Conservation (phyloP, 1,140 invertebrate species). For the Orchesella cincta region DNA sequence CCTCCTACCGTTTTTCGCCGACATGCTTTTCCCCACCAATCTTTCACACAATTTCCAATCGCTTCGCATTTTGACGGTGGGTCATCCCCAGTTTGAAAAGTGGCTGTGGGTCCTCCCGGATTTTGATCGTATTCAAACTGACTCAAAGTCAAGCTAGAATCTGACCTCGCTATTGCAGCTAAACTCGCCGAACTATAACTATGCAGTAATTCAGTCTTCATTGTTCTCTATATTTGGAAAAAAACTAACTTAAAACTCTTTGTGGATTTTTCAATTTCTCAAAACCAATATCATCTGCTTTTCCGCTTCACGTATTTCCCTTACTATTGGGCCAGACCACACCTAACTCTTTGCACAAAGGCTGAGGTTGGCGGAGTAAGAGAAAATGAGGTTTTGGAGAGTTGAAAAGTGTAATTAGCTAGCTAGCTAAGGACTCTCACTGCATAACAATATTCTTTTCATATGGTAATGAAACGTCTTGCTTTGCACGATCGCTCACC, state of each 20-base stretch:
- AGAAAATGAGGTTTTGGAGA: too few species aligned
- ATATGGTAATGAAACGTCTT: neutral
- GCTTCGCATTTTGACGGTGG: neutral
- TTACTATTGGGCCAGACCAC: neutral
- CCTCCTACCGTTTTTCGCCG: conserved; percentile 32
- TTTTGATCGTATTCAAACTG: conserved; percentile 23
- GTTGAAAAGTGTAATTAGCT: too few species aligned
- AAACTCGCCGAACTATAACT: conserved; percentile 47
- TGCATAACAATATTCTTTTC: neutral
- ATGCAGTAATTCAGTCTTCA: conserved; percentile 49
- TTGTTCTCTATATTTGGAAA: too few species aligned
- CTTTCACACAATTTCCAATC: neutral
- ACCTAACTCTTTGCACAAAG: too few species aligned
- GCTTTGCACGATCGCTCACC: neutral
- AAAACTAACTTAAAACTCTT: neutral
- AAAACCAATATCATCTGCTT: too few species aligned
- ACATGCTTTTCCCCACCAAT: conserved; percentile 22
- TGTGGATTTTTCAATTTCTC: too few species aligned
- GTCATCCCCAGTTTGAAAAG: neutral
- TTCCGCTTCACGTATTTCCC: too few species aligned
- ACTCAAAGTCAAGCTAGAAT: conserved; percentile 30
- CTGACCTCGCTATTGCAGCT: conserved; percentile 38
- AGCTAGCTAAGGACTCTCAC: neutral
- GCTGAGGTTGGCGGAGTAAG: too few species aligned
- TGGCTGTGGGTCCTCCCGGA: neutral